These are phyloP conservation scores for Anser cygnoides DNA, from an alignment of 2,113 vertebrate genomes.

Conservation along the genomic window DNA sequence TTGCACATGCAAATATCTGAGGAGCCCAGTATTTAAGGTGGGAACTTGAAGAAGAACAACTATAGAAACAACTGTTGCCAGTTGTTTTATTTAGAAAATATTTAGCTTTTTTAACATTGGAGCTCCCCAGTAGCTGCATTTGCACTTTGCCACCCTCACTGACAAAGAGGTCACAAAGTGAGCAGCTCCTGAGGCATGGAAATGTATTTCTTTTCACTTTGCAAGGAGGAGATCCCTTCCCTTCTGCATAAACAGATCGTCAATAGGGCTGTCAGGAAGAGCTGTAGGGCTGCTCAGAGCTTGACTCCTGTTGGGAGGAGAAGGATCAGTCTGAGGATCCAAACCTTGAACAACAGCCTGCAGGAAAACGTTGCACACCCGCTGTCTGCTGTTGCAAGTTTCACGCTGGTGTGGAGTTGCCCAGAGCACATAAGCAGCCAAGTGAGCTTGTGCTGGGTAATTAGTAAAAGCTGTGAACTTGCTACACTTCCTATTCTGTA, in stretches of 20 bases:
- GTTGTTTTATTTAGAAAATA: constrained; percentile 24
- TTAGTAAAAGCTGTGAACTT: constrained; percentile 19
- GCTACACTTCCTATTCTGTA: background rate
- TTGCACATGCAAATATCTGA: constrained; percentile 2
- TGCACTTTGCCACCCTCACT: background rate
- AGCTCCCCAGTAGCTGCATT: background rate
- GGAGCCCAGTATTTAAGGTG: background rate
- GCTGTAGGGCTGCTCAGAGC: background rate
- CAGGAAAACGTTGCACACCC: background rate
- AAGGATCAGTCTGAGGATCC: background rate
- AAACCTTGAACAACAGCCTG: background rate
- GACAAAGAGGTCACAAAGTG: background rate
- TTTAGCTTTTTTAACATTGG: constrained; percentile 27
- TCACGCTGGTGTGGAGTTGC: background rate
- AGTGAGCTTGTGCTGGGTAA: background rate
- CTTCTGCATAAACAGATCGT: constrained; percentile 25
- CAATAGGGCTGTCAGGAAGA: background rate
- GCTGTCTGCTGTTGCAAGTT: rapidly evolving
- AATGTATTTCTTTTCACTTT: background rate
- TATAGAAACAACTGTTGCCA: constrained; percentile 22
- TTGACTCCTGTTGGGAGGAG: rapidly evolving
- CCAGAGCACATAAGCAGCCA: rapidly evolving
- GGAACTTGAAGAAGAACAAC: constrained; percentile 20
- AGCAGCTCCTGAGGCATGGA: background rate
- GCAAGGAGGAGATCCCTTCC: background rate